Conservation (phyloP, 2,888 invertebrate species). For the Pollenia angustigena region DNA sequence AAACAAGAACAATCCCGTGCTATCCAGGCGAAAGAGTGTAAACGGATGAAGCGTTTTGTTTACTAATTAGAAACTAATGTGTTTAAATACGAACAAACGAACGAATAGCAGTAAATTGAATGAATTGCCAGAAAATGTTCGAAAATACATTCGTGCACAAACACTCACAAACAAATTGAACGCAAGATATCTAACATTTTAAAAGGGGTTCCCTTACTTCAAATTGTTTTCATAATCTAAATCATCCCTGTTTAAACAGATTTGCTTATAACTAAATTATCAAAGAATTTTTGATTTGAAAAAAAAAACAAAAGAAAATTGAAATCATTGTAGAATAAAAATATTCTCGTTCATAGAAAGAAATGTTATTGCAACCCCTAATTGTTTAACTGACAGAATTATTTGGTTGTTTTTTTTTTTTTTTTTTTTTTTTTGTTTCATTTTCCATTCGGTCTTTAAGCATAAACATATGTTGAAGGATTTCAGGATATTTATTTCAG, state of each 20-base stretch:
- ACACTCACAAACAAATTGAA: conserved; percentile 31
- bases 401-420: conserved; percentile 20
- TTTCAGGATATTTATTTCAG: conserved; percentile 62
- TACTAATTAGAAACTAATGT: conserved; percentile 81
- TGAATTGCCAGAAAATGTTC: conserved; percentile 41
- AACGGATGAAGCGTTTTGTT: conserved; percentile 74
- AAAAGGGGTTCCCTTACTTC: conserved; percentile 35
- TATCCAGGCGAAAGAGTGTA: conserved; percentile 28
- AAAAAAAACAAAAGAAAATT: conserved; percentile 4
- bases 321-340: conserved; percentile 22
- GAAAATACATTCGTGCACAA: conserved; percentile 1
- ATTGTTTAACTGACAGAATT: conserved; percentile 43
- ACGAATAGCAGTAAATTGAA: conserved; percentile 27
- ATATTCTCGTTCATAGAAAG: not conserved
- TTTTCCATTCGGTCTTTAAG: conserved; percentile 47
- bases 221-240: not conserved
- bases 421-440: conserved; percentile 17
- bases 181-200: conserved; percentile 9
- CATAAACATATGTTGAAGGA: conserved; percentile 71
- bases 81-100: conserved; percentile 48
- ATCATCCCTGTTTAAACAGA: conserved; percentile 55
- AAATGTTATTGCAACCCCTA: conserved; percentile 50
- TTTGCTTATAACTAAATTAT: conserved; percentile 73
- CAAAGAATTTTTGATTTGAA: conserved; percentile 67
- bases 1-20: not conserved